These are phyloP conservation scores for Brachypodius melanocephalos DNA, from an alignment of 2,113 vertebrate genomes.

Conservation along the genomic window DNA sequence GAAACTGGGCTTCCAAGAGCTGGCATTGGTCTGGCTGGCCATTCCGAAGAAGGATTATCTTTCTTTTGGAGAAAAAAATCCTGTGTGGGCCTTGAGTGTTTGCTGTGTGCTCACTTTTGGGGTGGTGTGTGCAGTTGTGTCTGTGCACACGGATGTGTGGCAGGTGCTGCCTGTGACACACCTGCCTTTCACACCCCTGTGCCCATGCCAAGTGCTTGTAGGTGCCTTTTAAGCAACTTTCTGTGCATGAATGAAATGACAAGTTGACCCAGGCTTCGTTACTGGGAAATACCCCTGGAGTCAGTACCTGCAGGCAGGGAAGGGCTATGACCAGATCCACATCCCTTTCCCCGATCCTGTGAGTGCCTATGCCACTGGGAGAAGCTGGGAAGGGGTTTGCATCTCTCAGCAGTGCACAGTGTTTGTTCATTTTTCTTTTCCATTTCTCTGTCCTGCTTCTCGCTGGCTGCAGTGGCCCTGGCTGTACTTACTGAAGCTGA, in stretches of 20 bases:
- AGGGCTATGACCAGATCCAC: background rate
- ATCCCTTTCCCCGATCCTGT: background rate
- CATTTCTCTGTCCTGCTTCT: background rate
- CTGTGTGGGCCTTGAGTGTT: fast-evolving
- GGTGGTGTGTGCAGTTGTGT: background rate
- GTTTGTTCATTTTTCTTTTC: background rate
- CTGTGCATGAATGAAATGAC: background rate
- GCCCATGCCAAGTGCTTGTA: background rate
- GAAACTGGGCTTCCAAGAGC: background rate
- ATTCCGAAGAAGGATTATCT: background rate
- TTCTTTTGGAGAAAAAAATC: background rate
- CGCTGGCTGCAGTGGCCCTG: background rate
- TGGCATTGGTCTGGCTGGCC: background rate
- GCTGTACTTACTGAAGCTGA: background rate
- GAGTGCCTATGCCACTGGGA: background rate
- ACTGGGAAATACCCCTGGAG: background rate
- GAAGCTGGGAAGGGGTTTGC: background rate
- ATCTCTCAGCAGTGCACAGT: fast-evolving
- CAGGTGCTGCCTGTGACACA: background rate
- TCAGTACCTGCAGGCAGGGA: background rate
- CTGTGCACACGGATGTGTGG: fast-evolving
- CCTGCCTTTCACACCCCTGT: background rate
- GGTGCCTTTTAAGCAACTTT: background rate
- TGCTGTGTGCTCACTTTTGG: background rate
- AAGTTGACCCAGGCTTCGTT: background rate